Evolutionary conservation across 2,797 vertebrate species (phyloP).

Genomic region (Muscicapa striata): DNA sequence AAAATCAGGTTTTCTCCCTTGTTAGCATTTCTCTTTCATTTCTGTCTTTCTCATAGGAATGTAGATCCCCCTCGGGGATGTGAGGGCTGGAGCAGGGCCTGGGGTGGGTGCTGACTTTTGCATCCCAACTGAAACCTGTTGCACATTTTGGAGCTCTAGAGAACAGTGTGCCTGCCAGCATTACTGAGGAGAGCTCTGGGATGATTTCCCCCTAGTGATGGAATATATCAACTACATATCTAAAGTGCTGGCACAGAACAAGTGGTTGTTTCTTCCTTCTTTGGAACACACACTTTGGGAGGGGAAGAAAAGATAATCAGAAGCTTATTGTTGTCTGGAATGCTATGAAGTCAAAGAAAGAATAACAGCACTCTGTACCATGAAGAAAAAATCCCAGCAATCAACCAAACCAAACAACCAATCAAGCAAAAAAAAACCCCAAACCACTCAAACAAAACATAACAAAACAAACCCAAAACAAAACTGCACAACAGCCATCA

Average conservation of each 20-base stretch:
- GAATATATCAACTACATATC: not conserved
- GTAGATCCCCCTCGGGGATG: not conserved
- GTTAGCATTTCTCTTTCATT: not conserved
- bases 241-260: not conserved
- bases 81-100: not conserved
- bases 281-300: not conserved
- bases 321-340: not conserved
- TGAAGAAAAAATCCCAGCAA: not conserved
- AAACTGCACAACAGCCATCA: rapidly evolving
- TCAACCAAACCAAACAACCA: not conserved
- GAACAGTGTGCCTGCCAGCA: not conserved
- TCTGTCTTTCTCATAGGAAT: not conserved
- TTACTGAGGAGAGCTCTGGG: not conserved
- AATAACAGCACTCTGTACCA: not conserved
- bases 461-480: too few species aligned
- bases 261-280: not conserved
- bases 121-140: not conserved
- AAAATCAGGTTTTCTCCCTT: not conserved
- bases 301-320: not conserved
- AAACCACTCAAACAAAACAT: not conserved
- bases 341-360: not conserved
- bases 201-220: slow-evolving; percentile 58
- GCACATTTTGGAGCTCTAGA: not conserved
- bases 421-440: not conserved
- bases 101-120: not conserved